Percentiles rank a stretch among this genome's conserved stretches.
Conservation (phyloP, 1,140 invertebrate species). For the Wiebesia pumilae region DNA sequence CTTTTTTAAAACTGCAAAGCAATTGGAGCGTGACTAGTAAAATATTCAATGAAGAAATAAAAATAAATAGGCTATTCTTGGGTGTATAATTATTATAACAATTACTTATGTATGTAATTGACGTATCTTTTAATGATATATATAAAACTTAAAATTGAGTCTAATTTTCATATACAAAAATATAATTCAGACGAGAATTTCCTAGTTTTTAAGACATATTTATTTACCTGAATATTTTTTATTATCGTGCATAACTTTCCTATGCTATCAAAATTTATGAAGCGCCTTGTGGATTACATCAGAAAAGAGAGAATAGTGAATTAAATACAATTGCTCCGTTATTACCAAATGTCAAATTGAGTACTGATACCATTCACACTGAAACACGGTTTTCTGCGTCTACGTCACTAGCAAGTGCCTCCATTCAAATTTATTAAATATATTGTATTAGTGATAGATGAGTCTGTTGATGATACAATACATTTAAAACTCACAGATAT, state of each 20-base stretch:
- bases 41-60: not conserved
- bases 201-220: no score
- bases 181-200: no score
- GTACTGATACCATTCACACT: not conserved
- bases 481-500: not conserved
- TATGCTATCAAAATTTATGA: not conserved
- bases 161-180: not conserved
- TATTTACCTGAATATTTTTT: no score
- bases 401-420: not conserved
- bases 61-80: not conserved
- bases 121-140: not conserved
- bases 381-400: not conserved
- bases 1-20: not conserved
- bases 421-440: conserved; percentile 11
- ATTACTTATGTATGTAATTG: not conserved
- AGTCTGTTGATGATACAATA: not conserved
- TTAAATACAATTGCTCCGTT: not conserved
- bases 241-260: not conserved
- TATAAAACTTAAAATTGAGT: not conserved
- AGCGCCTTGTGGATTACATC: not conserved
- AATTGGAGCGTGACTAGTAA: conserved; percentile 17
- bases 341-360: not conserved
- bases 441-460: conserved; percentile 10
- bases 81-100: not conserved
- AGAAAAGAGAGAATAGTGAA: not conserved